These are phyloP conservation scores for Choloepus hoffmanni DNA, from an alignment of 2,113 vertebrate genomes.

Conservation along the genomic window DNA sequence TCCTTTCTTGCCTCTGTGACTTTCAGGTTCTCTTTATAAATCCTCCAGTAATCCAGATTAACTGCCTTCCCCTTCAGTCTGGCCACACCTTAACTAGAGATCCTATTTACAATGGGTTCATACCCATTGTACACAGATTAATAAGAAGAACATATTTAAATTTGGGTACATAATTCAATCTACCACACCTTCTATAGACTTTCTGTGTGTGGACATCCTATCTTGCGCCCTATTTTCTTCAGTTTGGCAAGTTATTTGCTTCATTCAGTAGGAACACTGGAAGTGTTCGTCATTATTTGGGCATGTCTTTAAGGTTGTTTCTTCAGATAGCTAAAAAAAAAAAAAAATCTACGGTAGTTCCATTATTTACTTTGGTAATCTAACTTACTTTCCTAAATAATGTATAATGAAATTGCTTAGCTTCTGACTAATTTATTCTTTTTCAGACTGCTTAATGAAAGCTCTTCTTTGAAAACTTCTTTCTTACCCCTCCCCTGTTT, in stretches of 20 bases:
- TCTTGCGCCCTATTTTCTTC: neutral
- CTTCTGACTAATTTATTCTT: neutral
- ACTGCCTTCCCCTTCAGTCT: too few species aligned
- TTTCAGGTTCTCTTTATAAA: too few species aligned
- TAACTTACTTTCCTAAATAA: slow-evolving; percentile 52
- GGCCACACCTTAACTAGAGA: too few species aligned
- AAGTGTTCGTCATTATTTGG: neutral
- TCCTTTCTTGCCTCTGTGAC: too few species aligned
- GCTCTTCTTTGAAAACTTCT: neutral
- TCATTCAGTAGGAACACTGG: neutral
- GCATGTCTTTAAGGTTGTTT: neutral
- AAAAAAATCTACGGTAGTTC: neutral
- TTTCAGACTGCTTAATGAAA: neutral
- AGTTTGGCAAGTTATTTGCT: neutral
- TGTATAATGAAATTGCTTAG: slow-evolving; percentile 10
- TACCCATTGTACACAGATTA: rapidly evolving
- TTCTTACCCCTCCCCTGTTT: neutral
- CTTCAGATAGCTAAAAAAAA: slow-evolving; percentile 4
- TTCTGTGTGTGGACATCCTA: neutral
- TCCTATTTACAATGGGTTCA: too few species aligned
- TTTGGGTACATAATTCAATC: too few species aligned
- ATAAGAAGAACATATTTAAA: too few species aligned
- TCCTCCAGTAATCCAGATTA: too few species aligned
- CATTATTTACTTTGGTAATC: neutral
- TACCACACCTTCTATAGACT: neutral